Conservation (phyloP, 2,888 invertebrate species). For the Lithophane leautieri region DNA sequence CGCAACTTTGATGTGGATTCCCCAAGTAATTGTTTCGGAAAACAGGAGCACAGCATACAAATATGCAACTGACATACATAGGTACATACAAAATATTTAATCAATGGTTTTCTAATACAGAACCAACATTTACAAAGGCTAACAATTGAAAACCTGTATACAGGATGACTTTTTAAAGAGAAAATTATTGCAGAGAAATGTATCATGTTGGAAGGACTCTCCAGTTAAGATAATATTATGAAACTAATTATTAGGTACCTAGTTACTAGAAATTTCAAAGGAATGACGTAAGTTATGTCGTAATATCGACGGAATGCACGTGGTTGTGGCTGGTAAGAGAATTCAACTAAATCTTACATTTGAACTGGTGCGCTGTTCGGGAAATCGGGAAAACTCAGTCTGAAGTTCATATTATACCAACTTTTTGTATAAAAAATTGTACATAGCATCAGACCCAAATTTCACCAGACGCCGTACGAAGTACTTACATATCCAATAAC, state of each 20-base stretch:
- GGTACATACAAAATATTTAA: constrained; percentile 45
- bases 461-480: not conserved
- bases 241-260: no score
- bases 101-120: constrained; percentile 45
- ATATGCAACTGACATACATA: not conserved
- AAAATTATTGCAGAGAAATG: not conserved
- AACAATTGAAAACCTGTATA: constrained; percentile 43
- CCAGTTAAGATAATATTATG: no score
- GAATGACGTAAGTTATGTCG: not conserved
- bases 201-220: not conserved
- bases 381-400: not conserved
- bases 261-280: no score
- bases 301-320: not conserved
- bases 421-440: not conserved
- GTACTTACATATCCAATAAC: no score
- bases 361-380: not conserved
- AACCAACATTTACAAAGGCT: constrained; percentile 53
- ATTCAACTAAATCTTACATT: not conserved
- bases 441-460: not conserved
- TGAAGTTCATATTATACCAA: not conserved
- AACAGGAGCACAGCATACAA: not conserved
- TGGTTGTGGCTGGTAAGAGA: not conserved
- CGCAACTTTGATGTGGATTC: not conserved
- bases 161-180: constrained; percentile 4
- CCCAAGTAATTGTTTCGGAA: not conserved